Percentiles rank a stretch among this genome's conserved stretches.
These are phyloP conservation scores for Sebastolobus alascanus DNA, from an alignment of 2,797 vertebrate species.

Conservation along the genomic window DNA sequence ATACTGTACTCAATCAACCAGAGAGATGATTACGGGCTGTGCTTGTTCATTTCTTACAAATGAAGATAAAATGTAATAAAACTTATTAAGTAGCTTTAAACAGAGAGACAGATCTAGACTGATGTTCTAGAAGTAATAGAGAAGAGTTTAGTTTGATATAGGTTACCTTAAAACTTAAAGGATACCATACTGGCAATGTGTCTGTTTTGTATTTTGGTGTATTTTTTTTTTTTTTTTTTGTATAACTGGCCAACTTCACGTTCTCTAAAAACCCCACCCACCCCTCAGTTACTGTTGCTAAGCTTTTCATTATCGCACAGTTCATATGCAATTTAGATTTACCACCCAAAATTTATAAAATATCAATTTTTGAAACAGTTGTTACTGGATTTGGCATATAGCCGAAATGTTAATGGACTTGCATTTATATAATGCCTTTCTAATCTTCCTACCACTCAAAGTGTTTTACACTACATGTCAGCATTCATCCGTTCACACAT, in stretches of 20 bases:
- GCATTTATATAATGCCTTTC: no score
- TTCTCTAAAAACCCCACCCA: no score
- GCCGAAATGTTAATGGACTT: neutral
- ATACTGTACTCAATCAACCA: constrained; percentile 37
- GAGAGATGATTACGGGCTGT: constrained; percentile 39
- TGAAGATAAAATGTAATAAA: constrained; percentile 34
- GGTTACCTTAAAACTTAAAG: neutral
- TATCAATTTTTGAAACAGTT: neutral
- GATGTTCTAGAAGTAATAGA: neutral
- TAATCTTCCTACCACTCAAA: no score
- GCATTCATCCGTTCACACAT: no score
- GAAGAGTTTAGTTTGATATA: neutral
- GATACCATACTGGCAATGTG: neutral
- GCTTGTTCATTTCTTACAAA: constrained; percentile 49
- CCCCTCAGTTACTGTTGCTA: neutral
- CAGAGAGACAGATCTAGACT: neutral
- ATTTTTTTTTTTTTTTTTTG: neutral
- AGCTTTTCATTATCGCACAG: neutral
- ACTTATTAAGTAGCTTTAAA: constrained; percentile 32
- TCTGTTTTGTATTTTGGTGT: neutral
- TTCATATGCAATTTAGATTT: neutral
- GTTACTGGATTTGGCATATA: neutral
- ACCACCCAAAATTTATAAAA: neutral
- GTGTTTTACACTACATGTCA: no score
- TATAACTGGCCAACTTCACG: no score